Conservation (phyloP, 2,797 vertebrate species). For the Bradypodion ventrale region DNA sequence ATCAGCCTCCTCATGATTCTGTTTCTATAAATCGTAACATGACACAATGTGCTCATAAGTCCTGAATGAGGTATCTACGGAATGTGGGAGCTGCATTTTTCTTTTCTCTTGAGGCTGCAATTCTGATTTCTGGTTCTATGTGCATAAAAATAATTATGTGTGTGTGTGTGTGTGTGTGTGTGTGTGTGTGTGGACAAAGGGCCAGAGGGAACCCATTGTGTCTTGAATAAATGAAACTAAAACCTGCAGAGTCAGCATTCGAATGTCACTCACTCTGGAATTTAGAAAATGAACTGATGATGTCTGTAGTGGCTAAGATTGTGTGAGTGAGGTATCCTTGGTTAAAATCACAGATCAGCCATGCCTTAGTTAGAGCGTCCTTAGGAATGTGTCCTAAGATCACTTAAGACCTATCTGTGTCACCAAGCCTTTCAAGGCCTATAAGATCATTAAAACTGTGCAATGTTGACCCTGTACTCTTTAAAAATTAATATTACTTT, state of each 20-base stretch:
- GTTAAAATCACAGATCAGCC: neutral
- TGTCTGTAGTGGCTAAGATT: neutral
- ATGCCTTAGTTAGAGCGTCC: neutral
- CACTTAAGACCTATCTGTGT: too few species aligned
- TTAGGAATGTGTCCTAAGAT: too few species aligned
- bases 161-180: too few species aligned
- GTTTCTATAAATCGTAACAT: constrained; percentile 12
- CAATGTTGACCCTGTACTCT: too few species aligned
- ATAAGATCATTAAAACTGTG: too few species aligned
- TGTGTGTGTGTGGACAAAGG: too few species aligned
- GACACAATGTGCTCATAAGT: neutral
- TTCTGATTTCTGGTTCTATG: constrained; percentile 14
- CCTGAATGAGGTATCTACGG: neutral
- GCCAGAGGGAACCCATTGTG: neutral
- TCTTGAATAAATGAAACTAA: constrained; percentile 20
- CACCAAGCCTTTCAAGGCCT: too few species aligned
- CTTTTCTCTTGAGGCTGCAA: neutral
- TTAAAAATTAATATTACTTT: too few species aligned
- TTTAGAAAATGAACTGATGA: neutral
- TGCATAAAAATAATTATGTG: constrained; percentile 23
- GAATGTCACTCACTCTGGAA: neutral
- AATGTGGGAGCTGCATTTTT: neutral
- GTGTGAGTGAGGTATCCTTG: neutral
- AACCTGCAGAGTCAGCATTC: constrained; percentile 8
- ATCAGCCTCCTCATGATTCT: neutral